phyloP scores from a whole-genome alignment of 2,797 vertebrate genomes.

The Alcedo atthis region DNA sequence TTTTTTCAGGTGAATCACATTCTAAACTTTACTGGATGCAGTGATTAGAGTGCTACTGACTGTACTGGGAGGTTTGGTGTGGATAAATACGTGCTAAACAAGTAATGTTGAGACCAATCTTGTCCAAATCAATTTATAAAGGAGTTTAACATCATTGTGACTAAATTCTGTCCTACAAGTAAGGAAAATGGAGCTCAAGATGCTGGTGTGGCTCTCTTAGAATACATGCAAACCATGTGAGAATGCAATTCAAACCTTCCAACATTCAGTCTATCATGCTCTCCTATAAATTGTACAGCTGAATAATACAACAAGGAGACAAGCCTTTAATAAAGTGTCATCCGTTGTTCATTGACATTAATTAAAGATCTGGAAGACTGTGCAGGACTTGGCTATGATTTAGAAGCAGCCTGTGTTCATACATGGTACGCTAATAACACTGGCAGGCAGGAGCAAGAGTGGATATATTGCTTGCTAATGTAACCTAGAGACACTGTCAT shows the following conservation, averaged over 20 bases:
- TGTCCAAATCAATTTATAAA: background rate
- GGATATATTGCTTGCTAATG: background rate
- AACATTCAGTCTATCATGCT: background rate
- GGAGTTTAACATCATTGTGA: background rate
- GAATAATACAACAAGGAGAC: background rate
- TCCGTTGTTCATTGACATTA: background rate
- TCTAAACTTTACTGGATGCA: background rate
- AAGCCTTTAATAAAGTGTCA: background rate
- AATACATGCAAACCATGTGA: background rate
- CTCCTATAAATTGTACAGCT: background rate
- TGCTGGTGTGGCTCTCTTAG: background rate
- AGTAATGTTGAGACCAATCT: background rate
- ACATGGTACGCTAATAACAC: background rate
- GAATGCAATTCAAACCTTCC: background rate
- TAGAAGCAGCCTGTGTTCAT: background rate
- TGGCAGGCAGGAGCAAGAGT: background rate
- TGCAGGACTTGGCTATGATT: background rate
- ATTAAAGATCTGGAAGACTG: constrained; percentile 2
- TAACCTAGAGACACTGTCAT: background rate
- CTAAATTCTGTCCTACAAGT: background rate
- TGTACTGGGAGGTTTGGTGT: background rate
- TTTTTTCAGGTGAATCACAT: background rate
- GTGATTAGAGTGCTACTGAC: background rate
- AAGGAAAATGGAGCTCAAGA: background rate
- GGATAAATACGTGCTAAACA: background rate